Percentiles rank a stretch among this genome's conserved stretches.
phyloP scores from a whole-genome alignment of 2,113 vertebrate species.

The Ibidorhyncha struthersii region DNA sequence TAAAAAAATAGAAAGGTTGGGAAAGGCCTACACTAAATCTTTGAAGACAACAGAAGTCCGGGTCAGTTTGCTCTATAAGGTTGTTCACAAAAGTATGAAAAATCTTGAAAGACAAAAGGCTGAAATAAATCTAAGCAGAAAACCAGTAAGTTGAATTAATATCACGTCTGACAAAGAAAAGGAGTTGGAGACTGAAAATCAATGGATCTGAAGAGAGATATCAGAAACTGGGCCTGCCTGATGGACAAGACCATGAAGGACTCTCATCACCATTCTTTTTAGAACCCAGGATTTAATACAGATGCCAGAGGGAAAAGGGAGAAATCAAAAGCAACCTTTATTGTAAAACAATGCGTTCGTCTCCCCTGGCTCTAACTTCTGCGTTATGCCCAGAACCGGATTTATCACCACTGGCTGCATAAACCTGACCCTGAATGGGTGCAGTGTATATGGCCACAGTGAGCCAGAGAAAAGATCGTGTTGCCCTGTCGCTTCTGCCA shows the following conservation, averaged over 20 bases:
- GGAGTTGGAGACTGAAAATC: not conserved
- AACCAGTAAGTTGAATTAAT: not conserved
- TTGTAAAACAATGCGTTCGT: not conserved
- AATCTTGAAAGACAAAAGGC: not conserved
- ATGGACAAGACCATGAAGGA: not conserved
- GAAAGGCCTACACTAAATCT: not conserved
- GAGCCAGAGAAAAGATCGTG: not conserved
- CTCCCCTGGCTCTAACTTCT: not conserved
- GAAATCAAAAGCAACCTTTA: not conserved
- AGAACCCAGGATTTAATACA: not conserved
- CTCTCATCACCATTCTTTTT: not conserved
- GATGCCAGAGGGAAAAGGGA: not conserved
- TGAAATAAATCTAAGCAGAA: not conserved
- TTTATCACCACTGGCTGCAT: too few relatives aligned
- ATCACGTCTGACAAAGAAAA: not conserved
- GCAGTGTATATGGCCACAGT: rapidly evolving
- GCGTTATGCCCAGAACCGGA: rapidly evolving
- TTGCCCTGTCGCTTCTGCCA: not conserved
- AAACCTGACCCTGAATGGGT: not conserved
- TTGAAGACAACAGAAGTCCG: not conserved
- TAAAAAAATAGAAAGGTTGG: not conserved
- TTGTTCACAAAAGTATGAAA: not conserved
- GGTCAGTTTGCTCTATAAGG: not conserved
- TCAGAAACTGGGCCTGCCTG: not conserved
- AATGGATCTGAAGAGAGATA: not conserved